phyloP scores from a whole-genome alignment of 2,113 vertebrate species.

The Amphiprion ocellaris region DNA sequence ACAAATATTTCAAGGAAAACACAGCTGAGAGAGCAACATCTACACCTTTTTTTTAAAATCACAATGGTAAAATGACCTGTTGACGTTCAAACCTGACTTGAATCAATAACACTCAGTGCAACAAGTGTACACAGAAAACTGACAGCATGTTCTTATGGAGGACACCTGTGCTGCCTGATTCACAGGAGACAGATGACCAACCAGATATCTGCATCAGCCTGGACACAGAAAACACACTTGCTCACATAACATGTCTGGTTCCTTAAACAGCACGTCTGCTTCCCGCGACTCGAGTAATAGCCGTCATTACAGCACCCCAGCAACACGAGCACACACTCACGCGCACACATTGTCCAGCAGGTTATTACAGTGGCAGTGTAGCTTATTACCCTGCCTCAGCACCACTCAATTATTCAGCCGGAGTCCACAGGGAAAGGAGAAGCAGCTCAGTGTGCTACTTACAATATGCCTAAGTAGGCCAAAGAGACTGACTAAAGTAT shows the following conservation, averaged over 20 bases:
- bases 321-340: conserved; percentile 30
- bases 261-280: conserved; percentile 49
- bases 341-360: conserved; percentile 63
- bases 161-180: background rate
- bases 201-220: background rate
- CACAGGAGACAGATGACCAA: conserved; percentile 6
- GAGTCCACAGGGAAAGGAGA: conserved; percentile 70
- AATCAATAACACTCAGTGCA: background rate
- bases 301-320: conserved; percentile 56
- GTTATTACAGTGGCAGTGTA: conserved; percentile 72
- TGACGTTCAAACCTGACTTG: background rate
- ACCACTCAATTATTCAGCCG: conserved; percentile 80
- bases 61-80: background rate
- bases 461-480: conserved; percentile 84
- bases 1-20: too few relatives aligned
- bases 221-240: conserved; percentile 5
- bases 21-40: too few relatives aligned
- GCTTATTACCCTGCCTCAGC: conserved; percentile 77
- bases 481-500: conserved; percentile 81
- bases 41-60: too few relatives aligned
- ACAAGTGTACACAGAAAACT: background rate
- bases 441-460: conserved; percentile 84
- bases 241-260: conserved; percentile 40
- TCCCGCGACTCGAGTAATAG: conserved; percentile 58
- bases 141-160: background rate